Evolutionary conservation across 1,140 invertebrate species (phyloP).

Genomic region (Dermatophagoides farinae): DNA sequence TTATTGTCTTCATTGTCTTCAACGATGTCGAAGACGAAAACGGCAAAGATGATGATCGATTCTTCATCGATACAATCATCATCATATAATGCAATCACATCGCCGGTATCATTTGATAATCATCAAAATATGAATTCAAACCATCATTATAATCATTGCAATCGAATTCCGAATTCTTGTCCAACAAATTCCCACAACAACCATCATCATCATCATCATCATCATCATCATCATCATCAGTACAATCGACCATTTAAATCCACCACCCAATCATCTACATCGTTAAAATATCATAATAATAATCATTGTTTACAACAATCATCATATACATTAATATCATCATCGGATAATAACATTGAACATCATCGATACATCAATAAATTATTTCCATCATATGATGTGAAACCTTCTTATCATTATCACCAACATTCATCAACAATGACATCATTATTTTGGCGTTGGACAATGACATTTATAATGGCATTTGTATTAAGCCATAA

Average conservation of each 20-base stretch:
- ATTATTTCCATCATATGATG: neutral
- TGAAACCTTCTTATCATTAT: neutral
- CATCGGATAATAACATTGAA: neutral
- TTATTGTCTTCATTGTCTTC: no score
- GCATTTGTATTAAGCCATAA: constrained; percentile 1
- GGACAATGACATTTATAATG: neutral
- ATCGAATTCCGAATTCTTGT: no score
- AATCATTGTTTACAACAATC: neutral
- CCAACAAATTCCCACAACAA: neutral
- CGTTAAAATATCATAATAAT: neutral
- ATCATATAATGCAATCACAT: neutral
- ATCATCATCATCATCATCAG: no score
- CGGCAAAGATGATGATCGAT: no score
- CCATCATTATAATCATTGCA: neutral
- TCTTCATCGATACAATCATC: neutral
- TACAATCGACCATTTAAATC: no score
- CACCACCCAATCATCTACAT: neutral
- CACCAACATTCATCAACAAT: neutral
- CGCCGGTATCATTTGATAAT: neutral
- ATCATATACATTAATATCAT: neutral
- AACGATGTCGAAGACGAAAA: no score
- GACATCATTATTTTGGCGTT: neutral
- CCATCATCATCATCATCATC: neutral
- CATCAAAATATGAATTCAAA: no score
- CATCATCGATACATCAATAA: neutral